Conservation (phyloP, 2,888 invertebrate species). For the Tipula vernalis region DNA sequence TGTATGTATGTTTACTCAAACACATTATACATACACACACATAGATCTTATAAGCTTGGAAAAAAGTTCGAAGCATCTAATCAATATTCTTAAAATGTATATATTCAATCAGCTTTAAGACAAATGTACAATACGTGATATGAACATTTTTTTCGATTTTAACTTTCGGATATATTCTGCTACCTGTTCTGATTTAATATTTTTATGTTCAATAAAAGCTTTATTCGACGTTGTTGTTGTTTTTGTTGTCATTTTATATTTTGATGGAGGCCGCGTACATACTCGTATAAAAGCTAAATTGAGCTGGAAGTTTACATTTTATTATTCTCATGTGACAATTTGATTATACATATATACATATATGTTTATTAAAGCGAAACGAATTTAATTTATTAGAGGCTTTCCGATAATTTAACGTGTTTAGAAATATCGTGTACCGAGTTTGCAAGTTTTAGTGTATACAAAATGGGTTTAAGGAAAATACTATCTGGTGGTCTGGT, state of each 20-base stretch:
- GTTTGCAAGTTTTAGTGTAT: too few species aligned
- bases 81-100: background rate
- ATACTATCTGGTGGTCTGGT: too few species aligned
- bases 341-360: background rate
- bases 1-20: background rate
- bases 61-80: background rate
- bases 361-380: background rate
- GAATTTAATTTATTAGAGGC: background rate
- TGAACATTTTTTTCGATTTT: background rate
- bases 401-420: too few species aligned
- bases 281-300: background rate
- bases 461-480: too few species aligned
- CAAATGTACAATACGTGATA: background rate
- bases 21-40: background rate
- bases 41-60: background rate
- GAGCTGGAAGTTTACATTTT: background rate
- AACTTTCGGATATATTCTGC: background rate
- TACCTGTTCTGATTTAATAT: background rate
- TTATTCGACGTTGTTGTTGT: background rate
- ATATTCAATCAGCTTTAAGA: slow-evolving; percentile 4
- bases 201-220: background rate
- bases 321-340: background rate
- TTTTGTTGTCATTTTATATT: background rate
- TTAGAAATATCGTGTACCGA: too few species aligned
- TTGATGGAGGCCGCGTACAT: background rate